Evolutionary conservation across 2,797 vertebrate species (phyloP), one percentile per base, ranked within the genome.

Genomic region (Triplophysa bombifrons): DNA sequence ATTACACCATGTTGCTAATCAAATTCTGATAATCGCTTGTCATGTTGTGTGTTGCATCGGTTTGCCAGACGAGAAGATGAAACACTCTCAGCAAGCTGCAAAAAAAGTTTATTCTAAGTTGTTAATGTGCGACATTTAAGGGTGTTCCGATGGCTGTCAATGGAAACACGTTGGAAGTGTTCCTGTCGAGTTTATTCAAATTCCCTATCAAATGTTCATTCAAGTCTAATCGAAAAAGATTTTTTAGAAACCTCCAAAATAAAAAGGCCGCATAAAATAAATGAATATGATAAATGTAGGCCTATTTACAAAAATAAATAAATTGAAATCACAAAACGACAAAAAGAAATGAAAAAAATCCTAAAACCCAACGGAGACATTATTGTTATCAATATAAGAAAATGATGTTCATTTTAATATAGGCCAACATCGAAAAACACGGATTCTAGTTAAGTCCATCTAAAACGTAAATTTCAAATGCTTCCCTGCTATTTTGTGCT

Each of bases 1-100:
- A 73, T 84, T 51, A 61, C 90, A 84, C 82, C 69, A 74, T 74
- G 85, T 68, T 87, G 89, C 84, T 87, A 89, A 89, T 85, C 76
- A 75, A 69, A 87, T 89, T 80, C 80, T 38, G 77, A 72, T 84
- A 12, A 56, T 77, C 80, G 72, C 76, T 50, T 34, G 73, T 77
- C 71, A 56, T 71, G 81, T 68, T 27, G 44, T 56, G 76, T 74
- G 74, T 80, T 69, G 81, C 56, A 25, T 78, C 55, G 66, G 60
- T 73, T 64, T 80, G 84, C 66, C 63, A 85, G 65, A 82, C 80
- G 61, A 60, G 51, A 61, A 83, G 78, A 86, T 81, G 80, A 84
- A 84, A 83, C 81, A 4, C 63, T 65, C 75, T 56, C 68, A 72
- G 67, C 63, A 22, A 64, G 80, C 53, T 19, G 51, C 25, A 56